Conservation (phyloP, 2,888 invertebrate species). For the Cephus pulcher region DNA sequence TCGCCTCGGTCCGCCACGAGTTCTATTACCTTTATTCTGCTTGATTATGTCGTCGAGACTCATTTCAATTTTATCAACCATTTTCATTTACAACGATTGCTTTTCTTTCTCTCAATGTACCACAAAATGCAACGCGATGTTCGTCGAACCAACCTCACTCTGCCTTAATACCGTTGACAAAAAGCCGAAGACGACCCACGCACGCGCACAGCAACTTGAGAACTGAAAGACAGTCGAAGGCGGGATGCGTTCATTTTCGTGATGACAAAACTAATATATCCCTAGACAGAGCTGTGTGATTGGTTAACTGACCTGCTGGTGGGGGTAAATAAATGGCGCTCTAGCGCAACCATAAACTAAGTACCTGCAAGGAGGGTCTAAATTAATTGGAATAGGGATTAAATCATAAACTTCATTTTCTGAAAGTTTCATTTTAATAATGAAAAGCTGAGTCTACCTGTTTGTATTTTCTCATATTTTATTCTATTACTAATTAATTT, state of each 20-base stretch:
- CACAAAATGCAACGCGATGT: background rate
- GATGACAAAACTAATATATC: background rate
- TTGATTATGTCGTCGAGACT: conserved; percentile 97
- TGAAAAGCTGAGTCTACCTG: background rate
- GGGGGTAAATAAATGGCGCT: background rate
- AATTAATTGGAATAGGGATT: background rate
- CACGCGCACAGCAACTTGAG: background rate
- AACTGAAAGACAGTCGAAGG: background rate
- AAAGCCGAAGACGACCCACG: background rate
- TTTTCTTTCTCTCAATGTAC: background rate
- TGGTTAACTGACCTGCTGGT: background rate
- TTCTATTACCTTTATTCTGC: conserved; percentile 78
- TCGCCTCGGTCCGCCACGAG: conserved; percentile 69
- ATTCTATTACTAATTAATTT: background rate
- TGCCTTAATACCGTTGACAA: background rate
- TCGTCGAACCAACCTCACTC: conserved; percentile 2
- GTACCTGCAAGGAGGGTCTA: background rate
- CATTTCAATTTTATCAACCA: conserved; percentile 97
- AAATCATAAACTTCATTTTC: background rate
- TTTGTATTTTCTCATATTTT: background rate
- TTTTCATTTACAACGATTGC: conserved; percentile 67
- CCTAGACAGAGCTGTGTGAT: background rate
- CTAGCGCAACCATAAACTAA: background rate
- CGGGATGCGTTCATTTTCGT: background rate
- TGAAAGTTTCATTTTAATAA: background rate